These are phyloP conservation scores for Cylloceria caligata DNA, from an alignment of 2,888 invertebrate species.

Conservation along the genomic window DNA sequence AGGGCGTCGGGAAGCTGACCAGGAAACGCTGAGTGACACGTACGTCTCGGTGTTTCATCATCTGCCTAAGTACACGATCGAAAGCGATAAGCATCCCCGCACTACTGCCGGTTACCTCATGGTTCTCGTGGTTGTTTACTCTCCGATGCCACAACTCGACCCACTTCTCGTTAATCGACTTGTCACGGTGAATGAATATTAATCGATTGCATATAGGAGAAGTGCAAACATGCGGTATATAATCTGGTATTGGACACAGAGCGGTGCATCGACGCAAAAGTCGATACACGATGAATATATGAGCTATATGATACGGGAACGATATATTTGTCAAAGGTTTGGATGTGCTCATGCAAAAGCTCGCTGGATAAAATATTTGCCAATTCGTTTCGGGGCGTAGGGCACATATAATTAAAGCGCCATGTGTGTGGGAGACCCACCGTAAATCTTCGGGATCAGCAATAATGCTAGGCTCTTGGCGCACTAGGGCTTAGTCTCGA, in stretches of 20 bases:
- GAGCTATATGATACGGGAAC: constrained; percentile 17
- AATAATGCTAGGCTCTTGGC: constrained; percentile 80
- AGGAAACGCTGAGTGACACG: constrained; percentile 46
- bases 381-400: constrained; percentile 79
- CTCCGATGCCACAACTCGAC: constrained; percentile 49
- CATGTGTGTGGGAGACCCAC: constrained; percentile 81
- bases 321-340: constrained; percentile 68
- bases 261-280: background rate
- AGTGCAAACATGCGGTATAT: background rate
- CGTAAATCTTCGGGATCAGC: constrained; percentile 83
- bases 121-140: constrained; percentile 51
- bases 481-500: constrained; percentile 59
- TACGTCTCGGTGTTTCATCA: constrained; percentile 58
- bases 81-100: constrained; percentile 47
- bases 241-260: background rate
- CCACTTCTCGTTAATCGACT: constrained; percentile 66
- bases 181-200: constrained; percentile 66
- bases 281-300: constrained; percentile 66
- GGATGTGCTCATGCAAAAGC: constrained; percentile 53
- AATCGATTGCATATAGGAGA: constrained; percentile 56
- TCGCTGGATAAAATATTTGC: constrained; percentile 80
- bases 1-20: constrained; percentile 53
- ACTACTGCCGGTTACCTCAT: background rate
- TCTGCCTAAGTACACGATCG: constrained; percentile 63
- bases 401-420: constrained; percentile 83